phyloP scores from a whole-genome alignment of 2,888 invertebrate genomes.

The Acrocyrtus sp. region DNA sequence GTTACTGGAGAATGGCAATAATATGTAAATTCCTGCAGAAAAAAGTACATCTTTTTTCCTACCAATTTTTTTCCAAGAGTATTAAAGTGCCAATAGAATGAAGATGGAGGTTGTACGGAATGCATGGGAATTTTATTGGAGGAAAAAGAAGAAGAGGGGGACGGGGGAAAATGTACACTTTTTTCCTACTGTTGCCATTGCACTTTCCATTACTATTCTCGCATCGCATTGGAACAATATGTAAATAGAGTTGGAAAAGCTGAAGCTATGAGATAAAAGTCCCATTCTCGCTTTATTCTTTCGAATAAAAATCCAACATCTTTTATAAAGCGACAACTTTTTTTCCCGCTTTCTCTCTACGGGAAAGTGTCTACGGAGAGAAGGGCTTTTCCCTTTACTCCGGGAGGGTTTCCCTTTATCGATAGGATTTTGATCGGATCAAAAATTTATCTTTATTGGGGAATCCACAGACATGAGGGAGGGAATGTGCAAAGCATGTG shows the following conservation, averaged over 20 bases:
- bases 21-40: slow-evolving; percentile 39
- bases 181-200: not conserved
- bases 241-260: not conserved
- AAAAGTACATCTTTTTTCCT: slow-evolving; percentile 45
- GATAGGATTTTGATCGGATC: not conserved
- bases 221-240: not conserved
- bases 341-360: no score
- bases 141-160: no score
- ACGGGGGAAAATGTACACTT: not conserved
- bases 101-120: slow-evolving; percentile 26
- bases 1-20: slow-evolving; percentile 43
- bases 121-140: slow-evolving; percentile 25
- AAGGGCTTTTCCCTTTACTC: no score
- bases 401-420: not conserved
- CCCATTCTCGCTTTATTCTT: not conserved
- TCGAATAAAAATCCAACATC: not conserved
- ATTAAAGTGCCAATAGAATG: slow-evolving; percentile 42
- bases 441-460: not conserved
- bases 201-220: not conserved
- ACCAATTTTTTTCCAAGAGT: slow-evolving; percentile 28
- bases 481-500: not conserved
- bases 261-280: no score
- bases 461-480: no score
- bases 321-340: not conserved
- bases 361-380: not conserved